Conservation (phyloP, 2,113 vertebrate genomes). For the Erythrocercus mccallii region DNA sequence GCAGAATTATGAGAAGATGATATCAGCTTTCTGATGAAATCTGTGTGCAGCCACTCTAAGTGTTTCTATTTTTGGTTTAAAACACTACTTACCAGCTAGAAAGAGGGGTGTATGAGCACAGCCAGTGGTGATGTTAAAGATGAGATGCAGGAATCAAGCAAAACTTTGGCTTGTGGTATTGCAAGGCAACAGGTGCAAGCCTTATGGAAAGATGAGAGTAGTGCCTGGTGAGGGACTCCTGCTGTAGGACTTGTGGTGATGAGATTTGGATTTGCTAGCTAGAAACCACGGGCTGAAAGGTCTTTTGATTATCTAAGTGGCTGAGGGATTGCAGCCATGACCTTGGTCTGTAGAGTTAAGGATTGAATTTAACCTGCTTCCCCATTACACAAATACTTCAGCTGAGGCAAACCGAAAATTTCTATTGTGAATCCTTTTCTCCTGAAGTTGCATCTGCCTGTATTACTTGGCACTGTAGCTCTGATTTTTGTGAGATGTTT, state of each 20-base stretch:
- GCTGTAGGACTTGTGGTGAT: neutral
- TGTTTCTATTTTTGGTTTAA: neutral
- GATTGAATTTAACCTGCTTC: neutral
- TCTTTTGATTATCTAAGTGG: neutral
- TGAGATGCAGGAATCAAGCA: neutral
- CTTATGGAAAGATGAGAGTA: neutral
- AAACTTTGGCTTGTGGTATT: neutral
- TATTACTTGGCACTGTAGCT: neutral
- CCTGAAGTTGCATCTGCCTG: neutral
- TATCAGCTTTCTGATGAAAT: neutral
- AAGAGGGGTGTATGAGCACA: neutral
- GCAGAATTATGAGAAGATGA: neutral
- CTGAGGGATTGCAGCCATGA: neutral
- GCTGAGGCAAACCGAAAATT: neutral
- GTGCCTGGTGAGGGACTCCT: neutral
- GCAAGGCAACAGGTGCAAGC: neutral
- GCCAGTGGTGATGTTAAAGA: neutral
- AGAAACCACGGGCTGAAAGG: neutral
- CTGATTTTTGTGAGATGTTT: neutral
- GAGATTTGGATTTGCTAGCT: neutral
- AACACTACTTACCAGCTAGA: neutral
- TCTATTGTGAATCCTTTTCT: neutral
- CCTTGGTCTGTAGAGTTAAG: neutral
- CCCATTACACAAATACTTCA: neutral
- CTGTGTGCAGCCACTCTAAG: neutral